phyloP scores from a whole-genome alignment of 2,888 invertebrate species.

The Drosophila vallismaia region DNA sequence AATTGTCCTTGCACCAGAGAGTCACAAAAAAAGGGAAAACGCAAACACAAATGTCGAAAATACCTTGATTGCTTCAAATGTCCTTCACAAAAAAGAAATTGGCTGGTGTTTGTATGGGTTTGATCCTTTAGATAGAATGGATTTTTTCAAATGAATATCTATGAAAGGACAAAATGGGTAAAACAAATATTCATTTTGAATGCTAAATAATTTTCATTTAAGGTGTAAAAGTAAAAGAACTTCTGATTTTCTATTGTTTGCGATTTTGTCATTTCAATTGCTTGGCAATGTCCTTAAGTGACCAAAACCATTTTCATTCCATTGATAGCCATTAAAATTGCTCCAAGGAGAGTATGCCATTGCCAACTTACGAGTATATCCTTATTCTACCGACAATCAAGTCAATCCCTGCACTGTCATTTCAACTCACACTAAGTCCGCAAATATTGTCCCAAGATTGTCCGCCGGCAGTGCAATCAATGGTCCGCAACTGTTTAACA shows the following conservation, averaged over 20 bases:
- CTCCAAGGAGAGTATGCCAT: constrained; percentile 2
- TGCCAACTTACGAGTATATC: not conserved
- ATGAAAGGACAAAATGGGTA: not conserved
- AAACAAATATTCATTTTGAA: not conserved
- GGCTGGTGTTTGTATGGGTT: constrained; percentile 22
- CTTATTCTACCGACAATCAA: constrained; percentile 27
- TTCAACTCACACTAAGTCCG: constrained; percentile 63
- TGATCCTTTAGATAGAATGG: constrained; percentile 8
- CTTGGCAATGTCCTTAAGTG: not conserved
- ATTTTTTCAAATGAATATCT: not conserved
- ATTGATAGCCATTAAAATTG: constrained; percentile 21
- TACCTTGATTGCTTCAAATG: constrained; percentile 59
- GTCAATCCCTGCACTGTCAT: constrained; percentile 36
- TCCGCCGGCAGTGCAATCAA: constrained; percentile 60
- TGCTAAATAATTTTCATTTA: not conserved
- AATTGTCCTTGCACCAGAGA: constrained; percentile 59
- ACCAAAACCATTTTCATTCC: not conserved
- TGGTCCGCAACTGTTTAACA: constrained; percentile 39
- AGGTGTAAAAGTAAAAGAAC: not conserved
- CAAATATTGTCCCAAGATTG: constrained; percentile 65
- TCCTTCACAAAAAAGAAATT: constrained; percentile 25
- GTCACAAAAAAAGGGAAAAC: constrained; percentile 36
- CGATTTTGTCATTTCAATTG: not conserved
- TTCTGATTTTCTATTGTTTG: not conserved
- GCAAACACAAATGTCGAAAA: constrained; percentile 50